Evolutionary conservation across 2,797 vertebrate species (phyloP), one percentile per base, ranked within the genome.

Genomic region (Notolepis coatsorum): DNA sequence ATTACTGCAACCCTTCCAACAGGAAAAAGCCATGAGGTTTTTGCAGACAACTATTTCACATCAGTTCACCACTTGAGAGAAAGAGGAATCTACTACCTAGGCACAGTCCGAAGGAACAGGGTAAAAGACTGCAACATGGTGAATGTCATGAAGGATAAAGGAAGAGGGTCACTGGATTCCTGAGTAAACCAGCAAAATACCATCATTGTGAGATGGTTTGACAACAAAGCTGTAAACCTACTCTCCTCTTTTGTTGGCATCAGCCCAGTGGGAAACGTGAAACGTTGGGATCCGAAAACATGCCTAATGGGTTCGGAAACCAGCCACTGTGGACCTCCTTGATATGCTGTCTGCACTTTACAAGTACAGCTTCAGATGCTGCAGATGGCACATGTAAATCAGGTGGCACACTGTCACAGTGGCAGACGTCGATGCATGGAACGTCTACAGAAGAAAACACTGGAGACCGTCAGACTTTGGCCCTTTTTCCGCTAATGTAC

Each of bases 331-430:
- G 60, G 56, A 67, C 12, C 56, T 78, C 3, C 38, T 74, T 61
- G 58, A 71, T 41, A 68, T 48, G 6, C 49, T 79, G 5, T 61
- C 59, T 71, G 54, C 57, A 28, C 65, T 31, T 2, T 65, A 71
- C 54, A 73, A 70, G 37, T 71, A 53, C 53, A 68, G 42, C 50
- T 66, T 77, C 48, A 73, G 9, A 71, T 48, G 46, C 41, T 0
- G 9, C 53, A 79, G 69, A 71, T 83, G 68, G 58, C 71, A 68
- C n/a, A 54, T 75, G 2, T 55, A 66, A 23, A 71, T 79, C 6
- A 80, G 63, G 67, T 84, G 76, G 66, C 58, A 77, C 57, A 79
- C 35, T 0, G 47, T 79, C 2, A 84, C 64, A 49, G 52, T 72
- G 42, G 67, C 68, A 51, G 50, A 78, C 9, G 68, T 80, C 53